Percentiles rank a stretch among this genome's conserved stretches.
phyloP scores from a whole-genome alignment of 1,140 invertebrate genomes.

The Hormaphis cornu region DNA sequence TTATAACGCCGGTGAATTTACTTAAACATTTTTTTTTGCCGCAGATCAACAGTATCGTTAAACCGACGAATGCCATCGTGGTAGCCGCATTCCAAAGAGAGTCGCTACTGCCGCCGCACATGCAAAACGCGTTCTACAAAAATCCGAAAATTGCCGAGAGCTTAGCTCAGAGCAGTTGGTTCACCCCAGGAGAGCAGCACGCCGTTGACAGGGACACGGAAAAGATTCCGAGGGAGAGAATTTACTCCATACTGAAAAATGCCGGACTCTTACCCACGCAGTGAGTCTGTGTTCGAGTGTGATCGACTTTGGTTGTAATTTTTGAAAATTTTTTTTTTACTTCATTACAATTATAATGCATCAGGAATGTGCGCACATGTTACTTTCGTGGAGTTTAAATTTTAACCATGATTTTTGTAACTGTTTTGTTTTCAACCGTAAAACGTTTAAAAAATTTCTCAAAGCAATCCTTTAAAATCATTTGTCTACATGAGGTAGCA shows the following conservation, averaged over 20 bases:
- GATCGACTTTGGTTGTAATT: too few relatives aligned
- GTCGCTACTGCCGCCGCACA: slow-evolving; percentile 49
- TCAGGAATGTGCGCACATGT: too few relatives aligned
- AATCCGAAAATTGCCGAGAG: slow-evolving; percentile 59
- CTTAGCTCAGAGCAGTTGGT: slow-evolving; percentile 65
- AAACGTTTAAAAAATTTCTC: too few relatives aligned
- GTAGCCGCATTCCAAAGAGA: slow-evolving; percentile 51
- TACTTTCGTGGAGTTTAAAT: too few relatives aligned
- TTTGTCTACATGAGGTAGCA: too few relatives aligned
- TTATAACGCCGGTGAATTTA: too few relatives aligned
- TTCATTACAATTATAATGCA: too few relatives aligned
- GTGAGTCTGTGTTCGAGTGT: too few relatives aligned
- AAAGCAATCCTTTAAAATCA: too few relatives aligned
- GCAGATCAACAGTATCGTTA: slow-evolving; percentile 20
- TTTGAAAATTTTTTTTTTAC: not conserved
- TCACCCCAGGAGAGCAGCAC: slow-evolving; percentile 43
- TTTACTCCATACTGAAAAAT: slow-evolving; percentile 61
- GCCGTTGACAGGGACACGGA: slow-evolving; percentile 65
- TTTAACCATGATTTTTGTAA: too few relatives aligned
- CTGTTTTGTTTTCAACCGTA: too few relatives aligned
- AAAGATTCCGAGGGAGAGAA: slow-evolving; percentile 62
- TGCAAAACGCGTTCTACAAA: slow-evolving; percentile 64
- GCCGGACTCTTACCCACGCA: slow-evolving; percentile 49
- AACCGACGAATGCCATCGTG: slow-evolving; percentile 49
- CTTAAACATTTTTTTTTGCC: too few relatives aligned